phyloP scores from a whole-genome alignment of 1,140 invertebrate genomes.

The Anagrus nilaparvatae region DNA sequence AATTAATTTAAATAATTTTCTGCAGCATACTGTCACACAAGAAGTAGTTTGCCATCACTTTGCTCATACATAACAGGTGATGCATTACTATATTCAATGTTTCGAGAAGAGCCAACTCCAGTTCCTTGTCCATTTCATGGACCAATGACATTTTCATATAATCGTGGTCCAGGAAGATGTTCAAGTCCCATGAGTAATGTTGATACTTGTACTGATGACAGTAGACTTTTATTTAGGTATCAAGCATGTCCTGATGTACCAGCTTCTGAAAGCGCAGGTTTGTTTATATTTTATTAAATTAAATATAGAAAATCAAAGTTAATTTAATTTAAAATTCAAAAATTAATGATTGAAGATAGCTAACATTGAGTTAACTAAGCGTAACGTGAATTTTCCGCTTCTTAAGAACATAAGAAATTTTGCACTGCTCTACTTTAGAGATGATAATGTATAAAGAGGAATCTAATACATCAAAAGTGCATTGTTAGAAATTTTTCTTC shows the following conservation, averaged over 20 bases:
- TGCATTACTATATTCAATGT: conserved; percentile 78
- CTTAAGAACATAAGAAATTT: too few relatives aligned
- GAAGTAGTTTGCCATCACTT: conserved; percentile 62
- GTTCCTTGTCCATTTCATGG: conserved; percentile 75
- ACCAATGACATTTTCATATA: conserved; percentile 77
- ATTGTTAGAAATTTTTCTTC: too few relatives aligned
- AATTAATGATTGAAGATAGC: not conserved
- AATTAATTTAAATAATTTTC: too few relatives aligned
- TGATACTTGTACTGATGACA: conserved; percentile 83
- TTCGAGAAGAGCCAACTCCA: conserved; percentile 66
- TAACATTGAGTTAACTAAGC: too few relatives aligned
- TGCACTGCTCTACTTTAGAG: too few relatives aligned
- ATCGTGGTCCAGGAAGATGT: conserved; percentile 75
- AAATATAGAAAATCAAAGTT: not conserved
- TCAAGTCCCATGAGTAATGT: conserved; percentile 71
- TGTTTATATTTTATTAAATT: conserved; percentile 16
- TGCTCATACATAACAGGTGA: conserved; percentile 81
- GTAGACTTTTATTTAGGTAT: conserved; percentile 72
- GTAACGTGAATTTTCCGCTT: too few relatives aligned
- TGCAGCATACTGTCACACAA: conserved; percentile 69
- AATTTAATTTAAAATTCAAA: not conserved
- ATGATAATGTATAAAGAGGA: too few relatives aligned
- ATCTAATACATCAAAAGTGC: too few relatives aligned
- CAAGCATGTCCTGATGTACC: conserved; percentile 85
- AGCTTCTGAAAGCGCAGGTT: conserved; percentile 74